Evolutionary conservation across 35 echinoderm and acorn worm species (phyloP), one percentile per base, ranked within the genome.

Genomic region (Ophioderma brevispina): DNA sequence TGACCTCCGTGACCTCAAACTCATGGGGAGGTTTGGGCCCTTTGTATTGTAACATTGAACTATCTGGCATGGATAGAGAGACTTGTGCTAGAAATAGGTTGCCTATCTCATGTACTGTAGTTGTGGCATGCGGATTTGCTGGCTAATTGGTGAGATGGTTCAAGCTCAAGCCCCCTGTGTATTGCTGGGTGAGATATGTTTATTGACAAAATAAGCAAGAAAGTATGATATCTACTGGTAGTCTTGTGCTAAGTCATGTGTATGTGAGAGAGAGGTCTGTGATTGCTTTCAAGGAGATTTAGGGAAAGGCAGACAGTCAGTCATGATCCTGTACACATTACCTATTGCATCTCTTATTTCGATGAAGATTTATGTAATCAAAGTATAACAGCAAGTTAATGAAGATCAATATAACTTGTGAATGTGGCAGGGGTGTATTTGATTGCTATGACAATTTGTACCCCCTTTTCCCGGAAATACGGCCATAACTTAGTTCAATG

Each of bases 161-260:
- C 28, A 25, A 70, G 28, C 59, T 70, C 17, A 70, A 70, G 28
- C 59, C 59, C 23, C 59, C 59, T 70, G 59, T 70, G 59, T 70
- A 70, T 70, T 70, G 59, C 59, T 15, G 59, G 28, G 59, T 70
- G 59, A 70, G 59, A 70, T 25, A 6, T 70, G 59, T 70, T 70
- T 70, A 70, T 70, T 70, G 59, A 70, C 59, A 70, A 70, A 70
- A 70, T 70, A 70, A 70, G 59, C 59, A 70, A 25, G 41, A 70
- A 18, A 70, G 28, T 15, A 70, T 70, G 59, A 70, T 70, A 25
- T 8, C 17, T 8, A 3, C 59, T 70, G n/a, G 59, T 30, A 46
- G 41, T 46, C 41, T 46, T 70, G 59, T 6, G 28, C 28, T 18
- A 70, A 70, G 59, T 70, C 59, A 70, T 70, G n/a, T n/a, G n/a